Evolutionary conservation across 2,797 vertebrate species (phyloP), one percentile per base, ranked within the genome.

Genomic region (Hapalemur alaotrensis): DNA sequence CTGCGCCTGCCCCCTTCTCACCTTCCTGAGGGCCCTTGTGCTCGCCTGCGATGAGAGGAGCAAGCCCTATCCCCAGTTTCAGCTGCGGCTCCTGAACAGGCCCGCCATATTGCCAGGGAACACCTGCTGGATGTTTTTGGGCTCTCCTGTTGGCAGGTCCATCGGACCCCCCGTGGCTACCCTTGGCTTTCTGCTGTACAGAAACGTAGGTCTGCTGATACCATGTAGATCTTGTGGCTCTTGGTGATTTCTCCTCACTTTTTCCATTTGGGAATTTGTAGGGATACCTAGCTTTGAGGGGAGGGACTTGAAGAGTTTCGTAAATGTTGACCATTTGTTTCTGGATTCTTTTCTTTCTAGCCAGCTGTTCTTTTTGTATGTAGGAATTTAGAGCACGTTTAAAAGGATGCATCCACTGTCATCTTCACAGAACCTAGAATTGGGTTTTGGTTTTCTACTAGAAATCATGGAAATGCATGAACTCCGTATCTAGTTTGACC

Each of bases 341-440:
- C 46, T 57, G 46, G 35, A 10, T 81, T 84, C 41, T 57, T 67
- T 43, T 32, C 41, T 79, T 46, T 43, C 65, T 83, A 14, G 9
- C 50, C n/a, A 84, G 57, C 4, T 81, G 4, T 90, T 52, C 11
- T 83, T 73, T 93, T 17, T 41, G 10, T 50, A 41, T 11, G 43
- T 23, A 70, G 28, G 23, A 72, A 84, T 73, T 54, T 76, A 65
- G 52, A 76, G 38, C 61, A 4, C 59, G 81, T 91, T 70, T 43
- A 23, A 59, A 84, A 78, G 35, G 18, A 46, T 48, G 4, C 2
- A 69, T 43, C 10, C 13, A 32, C 8, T 46, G 0, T 17, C 12
- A 25, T 65, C n/a, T 28, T 75, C 59, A 73, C 15, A 59, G 76
- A 92, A 92, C 32, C 52, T 82, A 93, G 43, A 95, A 69, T 0